A percentile compares a stretch with the other conserved stretches of the same genome.
Evolutionary conservation across 2,888 invertebrate genomes (phyloP).

Genomic region (Nasonia oneida): DNA sequence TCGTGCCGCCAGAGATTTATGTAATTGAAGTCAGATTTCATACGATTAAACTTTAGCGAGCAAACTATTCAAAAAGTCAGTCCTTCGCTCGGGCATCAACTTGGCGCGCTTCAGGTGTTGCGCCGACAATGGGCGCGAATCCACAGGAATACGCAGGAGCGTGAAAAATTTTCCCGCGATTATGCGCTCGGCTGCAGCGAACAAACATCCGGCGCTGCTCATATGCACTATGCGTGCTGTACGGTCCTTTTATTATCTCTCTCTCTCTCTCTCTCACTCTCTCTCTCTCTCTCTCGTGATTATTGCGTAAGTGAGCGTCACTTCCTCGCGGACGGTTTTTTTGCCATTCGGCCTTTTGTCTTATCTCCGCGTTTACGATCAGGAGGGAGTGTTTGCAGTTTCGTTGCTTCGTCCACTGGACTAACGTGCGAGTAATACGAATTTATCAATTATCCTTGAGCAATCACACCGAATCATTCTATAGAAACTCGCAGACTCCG

Average conservation of each 20-base stretch:
- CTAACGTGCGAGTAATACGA: too few species aligned
- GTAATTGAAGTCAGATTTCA: too few species aligned
- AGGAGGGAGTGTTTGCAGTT: background rate
- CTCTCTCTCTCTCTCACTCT: background rate
- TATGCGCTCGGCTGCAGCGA: conserved; percentile 20
- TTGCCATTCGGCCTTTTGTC: too few species aligned
- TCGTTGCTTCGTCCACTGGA: background rate
- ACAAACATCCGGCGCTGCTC: conserved; percentile 34
- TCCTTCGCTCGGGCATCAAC: background rate
- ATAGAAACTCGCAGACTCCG: background rate
- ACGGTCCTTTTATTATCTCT: background rate
- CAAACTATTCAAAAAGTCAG: too few species aligned
- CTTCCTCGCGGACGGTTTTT: background rate
- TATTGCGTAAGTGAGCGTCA: background rate
- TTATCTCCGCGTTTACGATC: too few species aligned
- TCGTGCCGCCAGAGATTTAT: too few species aligned
- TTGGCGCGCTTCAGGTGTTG: background rate
- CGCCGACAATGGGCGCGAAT: background rate
- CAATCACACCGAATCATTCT: too few species aligned
- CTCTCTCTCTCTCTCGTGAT: background rate
- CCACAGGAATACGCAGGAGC: background rate
- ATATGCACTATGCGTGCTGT: background rate
- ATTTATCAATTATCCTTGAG: too few species aligned
- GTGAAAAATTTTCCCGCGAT: conserved; percentile 39
- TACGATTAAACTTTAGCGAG: too few species aligned